Evolutionary conservation across 2,113 vertebrate species (phyloP).

Genomic region (Megaleporinus macrocephalus): DNA sequence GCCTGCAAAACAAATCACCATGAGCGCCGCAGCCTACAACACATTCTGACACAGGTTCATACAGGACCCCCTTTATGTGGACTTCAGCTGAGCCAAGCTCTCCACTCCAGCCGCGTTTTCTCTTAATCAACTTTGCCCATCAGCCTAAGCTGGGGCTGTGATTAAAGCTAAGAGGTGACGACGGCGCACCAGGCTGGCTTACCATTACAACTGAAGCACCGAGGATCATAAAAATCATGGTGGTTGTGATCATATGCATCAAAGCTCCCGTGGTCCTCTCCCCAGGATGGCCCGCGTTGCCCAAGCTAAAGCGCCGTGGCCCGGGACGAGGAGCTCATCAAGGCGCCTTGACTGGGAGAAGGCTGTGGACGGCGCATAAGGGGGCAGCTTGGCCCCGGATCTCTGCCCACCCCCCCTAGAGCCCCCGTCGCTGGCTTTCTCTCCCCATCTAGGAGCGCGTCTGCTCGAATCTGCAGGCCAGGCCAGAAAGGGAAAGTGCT

Average conservation of each 20-base stretch:
- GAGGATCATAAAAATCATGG: slow-evolving; percentile 99
- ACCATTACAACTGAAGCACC: slow-evolving; percentile 98
- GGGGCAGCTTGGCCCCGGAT: slow-evolving; percentile 50
- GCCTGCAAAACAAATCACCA: slow-evolving; percentile 83
- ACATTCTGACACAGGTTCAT: slow-evolving; percentile 43
- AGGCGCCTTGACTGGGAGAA: slow-evolving; percentile 70
- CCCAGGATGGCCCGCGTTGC: slow-evolving; percentile 74
- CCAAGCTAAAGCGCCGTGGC: slow-evolving; percentile 68
- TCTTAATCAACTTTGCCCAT: neutral
- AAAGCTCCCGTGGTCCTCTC: slow-evolving; percentile 79
- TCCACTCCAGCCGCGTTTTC: neutral
- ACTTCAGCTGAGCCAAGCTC: slow-evolving; percentile 29
- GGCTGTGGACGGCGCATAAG: slow-evolving; percentile 54
- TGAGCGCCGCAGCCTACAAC: slow-evolving; percentile 44
- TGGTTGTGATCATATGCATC: slow-evolving; percentile 98
- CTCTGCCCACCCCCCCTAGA: slow-evolving; percentile 34
- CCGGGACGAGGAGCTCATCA: slow-evolving; percentile 76
- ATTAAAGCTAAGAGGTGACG: slow-evolving; percentile 1
- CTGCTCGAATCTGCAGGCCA: slow-evolving; percentile 42
- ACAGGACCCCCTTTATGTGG: slow-evolving; percentile 21
- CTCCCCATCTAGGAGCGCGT: slow-evolving; percentile 54
- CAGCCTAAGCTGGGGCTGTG: neutral
- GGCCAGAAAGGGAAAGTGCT: slow-evolving; percentile 31
- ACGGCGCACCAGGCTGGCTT: slow-evolving; percentile 73
- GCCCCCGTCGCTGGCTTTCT: slow-evolving; percentile 42